Percentiles rank a stretch among this genome's conserved stretches.
Evolutionary conservation across 2,113 vertebrate species (phyloP).

Genomic region (Opisthocomus hoazin): DNA sequence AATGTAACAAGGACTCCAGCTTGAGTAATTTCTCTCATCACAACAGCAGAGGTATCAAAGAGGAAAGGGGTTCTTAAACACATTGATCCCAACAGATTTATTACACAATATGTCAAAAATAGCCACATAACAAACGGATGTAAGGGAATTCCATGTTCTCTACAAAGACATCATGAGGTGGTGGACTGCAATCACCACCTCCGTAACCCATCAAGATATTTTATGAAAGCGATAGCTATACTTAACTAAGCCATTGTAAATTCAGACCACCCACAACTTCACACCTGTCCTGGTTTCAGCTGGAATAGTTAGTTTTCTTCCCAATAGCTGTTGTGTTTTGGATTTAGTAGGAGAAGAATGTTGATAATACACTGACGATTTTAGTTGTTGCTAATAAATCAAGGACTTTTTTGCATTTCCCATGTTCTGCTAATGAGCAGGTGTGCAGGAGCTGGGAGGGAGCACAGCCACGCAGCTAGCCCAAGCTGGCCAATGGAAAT

Average conservation of each 20-base stretch:
- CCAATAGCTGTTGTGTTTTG: no score
- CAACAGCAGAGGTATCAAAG: neutral
- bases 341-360: no score
- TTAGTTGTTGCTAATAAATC: no score
- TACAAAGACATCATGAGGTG: neutral
- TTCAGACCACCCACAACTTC: neutral
- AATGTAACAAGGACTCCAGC: neutral
- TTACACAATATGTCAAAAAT: neutral
- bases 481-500: no score
- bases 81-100: neutral
- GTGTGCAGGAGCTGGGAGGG: no score
- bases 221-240: accelerated
- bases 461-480: no score
- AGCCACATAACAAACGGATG: accelerated
- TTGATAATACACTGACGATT: no score
- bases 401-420: no score
- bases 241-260: neutral
- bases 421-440: no score
- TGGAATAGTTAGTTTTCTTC: no score
- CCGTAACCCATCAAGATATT: neutral
- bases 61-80: neutral
- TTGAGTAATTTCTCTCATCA: neutral
- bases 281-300: no score
- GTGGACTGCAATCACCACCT: neutral
- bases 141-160: neutral